Evolutionary conservation across 2,113 vertebrate genomes (phyloP).

Genomic region (Emberiza fucata): DNA sequence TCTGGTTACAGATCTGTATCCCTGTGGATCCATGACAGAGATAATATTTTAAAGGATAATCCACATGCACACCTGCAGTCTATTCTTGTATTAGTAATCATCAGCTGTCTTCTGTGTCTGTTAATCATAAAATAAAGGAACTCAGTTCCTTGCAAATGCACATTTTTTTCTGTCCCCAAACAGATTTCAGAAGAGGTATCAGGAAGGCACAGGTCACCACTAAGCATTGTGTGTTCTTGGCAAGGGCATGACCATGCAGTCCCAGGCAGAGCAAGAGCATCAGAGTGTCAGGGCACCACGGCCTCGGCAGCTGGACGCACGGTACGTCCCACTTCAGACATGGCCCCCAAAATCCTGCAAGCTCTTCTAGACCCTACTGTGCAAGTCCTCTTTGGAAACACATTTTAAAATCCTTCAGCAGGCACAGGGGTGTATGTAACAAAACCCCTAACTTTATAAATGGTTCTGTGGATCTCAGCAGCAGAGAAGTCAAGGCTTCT

Average conservation of each 20-base stretch:
- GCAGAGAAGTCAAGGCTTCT: background rate
- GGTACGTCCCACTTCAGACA: background rate
- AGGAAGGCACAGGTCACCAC: background rate
- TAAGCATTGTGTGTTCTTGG: background rate
- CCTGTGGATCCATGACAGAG: background rate
- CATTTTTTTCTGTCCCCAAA: background rate
- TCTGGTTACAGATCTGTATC: background rate
- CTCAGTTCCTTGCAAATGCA: background rate
- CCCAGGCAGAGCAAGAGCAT: background rate
- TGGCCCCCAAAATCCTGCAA: background rate
- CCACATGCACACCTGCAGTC: background rate
- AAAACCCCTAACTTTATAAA: background rate
- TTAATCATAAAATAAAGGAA: background rate
- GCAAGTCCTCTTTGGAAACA: background rate
- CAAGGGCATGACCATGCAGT: background rate
- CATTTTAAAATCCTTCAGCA: background rate
- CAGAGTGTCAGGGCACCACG: background rate
- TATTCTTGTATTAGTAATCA: background rate
- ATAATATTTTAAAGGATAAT: background rate
- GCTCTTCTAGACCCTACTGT: background rate
- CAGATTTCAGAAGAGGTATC: background rate
- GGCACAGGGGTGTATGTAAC: background rate
- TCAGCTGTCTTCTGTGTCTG: background rate
- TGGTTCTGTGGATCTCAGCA: background rate
- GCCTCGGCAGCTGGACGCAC: background rate